Evolutionary conservation across 2,113 vertebrate genomes (phyloP).

Genomic region (Axis porcinus): DNA sequence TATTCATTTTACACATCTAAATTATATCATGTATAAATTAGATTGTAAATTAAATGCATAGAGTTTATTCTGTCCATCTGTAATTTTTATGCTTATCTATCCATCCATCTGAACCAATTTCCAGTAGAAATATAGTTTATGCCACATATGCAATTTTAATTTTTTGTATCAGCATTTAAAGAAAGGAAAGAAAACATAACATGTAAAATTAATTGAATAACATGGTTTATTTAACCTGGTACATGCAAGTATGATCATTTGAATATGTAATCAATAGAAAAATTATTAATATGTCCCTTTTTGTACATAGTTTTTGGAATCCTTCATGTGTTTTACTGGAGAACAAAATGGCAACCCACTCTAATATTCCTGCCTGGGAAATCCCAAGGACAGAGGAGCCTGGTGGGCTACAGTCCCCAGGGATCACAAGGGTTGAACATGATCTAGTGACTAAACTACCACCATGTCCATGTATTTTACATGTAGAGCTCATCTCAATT

Average conservation of each 20-base stretch:
- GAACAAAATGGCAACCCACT: neutral
- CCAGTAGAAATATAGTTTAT: neutral
- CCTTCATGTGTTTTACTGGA: neutral
- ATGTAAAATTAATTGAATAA: neutral
- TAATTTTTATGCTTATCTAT: neutral
- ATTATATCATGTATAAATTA: neutral
- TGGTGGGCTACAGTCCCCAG: neutral
- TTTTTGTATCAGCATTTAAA: neutral
- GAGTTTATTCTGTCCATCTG: neutral
- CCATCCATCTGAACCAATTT: neutral
- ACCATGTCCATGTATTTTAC: neutral
- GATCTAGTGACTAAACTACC: neutral
- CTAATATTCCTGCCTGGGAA: neutral
- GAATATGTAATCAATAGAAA: neutral
- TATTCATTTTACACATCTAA: neutral
- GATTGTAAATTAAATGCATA: neutral
- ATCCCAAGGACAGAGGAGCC: neutral
- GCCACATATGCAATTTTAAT: neutral
- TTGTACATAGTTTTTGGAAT: neutral
- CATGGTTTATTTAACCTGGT: neutral
- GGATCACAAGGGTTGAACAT: neutral
- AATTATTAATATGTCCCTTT: neutral
- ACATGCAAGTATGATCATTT: neutral
- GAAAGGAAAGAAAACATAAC: neutral
- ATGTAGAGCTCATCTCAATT: neutral